Evolutionary conservation across 2,113 vertebrate species (phyloP).

Genomic region (Triplophysa siluroides): DNA sequence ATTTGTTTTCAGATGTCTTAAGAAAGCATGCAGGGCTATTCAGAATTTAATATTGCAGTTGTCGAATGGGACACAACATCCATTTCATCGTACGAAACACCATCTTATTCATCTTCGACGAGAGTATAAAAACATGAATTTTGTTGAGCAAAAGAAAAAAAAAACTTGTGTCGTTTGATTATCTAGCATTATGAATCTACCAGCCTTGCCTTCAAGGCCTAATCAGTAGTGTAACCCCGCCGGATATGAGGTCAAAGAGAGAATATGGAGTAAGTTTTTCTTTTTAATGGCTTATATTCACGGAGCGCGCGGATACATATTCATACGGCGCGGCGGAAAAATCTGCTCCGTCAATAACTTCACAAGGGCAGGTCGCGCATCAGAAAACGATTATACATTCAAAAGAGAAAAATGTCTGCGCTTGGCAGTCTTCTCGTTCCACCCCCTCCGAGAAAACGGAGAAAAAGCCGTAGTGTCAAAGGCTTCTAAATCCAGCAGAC

Average conservation of each 20-base stretch:
- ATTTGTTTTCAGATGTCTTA: background rate
- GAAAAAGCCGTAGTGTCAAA: background rate
- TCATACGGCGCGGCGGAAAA: constrained; percentile 23
- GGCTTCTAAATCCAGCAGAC: background rate
- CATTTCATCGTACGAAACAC: background rate
- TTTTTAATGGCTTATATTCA: constrained; percentile 33
- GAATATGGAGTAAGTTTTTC: constrained; percentile 6
- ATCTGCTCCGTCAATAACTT: constrained; percentile 38
- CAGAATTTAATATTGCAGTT: background rate
- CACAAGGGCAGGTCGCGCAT: constrained; percentile 4
- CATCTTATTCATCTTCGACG: background rate
- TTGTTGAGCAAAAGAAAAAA: background rate
- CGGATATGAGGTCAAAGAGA: constrained; percentile 10
- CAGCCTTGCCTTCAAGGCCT: constrained; percentile 36
- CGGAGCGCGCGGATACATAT: constrained; percentile 26
- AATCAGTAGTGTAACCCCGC: constrained; percentile 10
- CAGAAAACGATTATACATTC: constrained; percentile 33
- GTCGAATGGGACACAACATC: background rate
- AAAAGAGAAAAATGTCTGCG: constrained; percentile 23
- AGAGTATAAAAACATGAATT: background rate
- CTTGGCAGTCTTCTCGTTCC: constrained; percentile 5
- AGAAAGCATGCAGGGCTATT: constrained; percentile 1
- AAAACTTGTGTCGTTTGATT: constrained; percentile 16
- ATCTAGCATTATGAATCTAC: constrained; percentile 31
- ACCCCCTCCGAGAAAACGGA: too few relatives aligned